Evolutionary conservation across 53 echinoderm and acorn worm species (phyloP), one percentile per base, ranked within the genome.

Genomic region (Patiria pectinifera): DNA sequence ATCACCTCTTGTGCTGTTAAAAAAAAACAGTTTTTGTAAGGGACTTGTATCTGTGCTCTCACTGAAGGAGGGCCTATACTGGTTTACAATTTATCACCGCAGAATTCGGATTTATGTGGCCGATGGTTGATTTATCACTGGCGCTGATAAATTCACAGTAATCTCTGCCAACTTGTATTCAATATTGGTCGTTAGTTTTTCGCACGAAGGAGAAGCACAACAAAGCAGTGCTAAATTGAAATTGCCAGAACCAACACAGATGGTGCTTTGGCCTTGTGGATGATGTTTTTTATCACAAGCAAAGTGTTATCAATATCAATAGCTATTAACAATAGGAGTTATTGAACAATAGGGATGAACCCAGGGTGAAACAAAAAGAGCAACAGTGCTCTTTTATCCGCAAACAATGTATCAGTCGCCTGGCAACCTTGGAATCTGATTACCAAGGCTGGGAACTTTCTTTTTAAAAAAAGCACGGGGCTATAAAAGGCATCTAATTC

Each of bases 251-350:
- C 76, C 74, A 74, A 22, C 74, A 74, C 74, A n/a, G 22, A 74
- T 74, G 74, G 8, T 74, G 4, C 74, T 74, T 74, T 74, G 24
- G n/a, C 74, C 74, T 74, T 74, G 74, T n/a, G 74, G 74, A 53
- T 5, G 53, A 53, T 53, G 5, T 23, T 10, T 19, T 70, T 16
- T 70, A 16, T 74, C 74, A 24, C 4, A 9, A 74, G 74, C 74
- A 24, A 21, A 10, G 15, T 74, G 10, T 23, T 18, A n/a, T 9
- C 8, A 10, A 74, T 23, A 15, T 74, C 74, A 74, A 74, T 74
- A 70, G 70, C 16, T 19, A 35, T 35, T 35, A 23, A n/a, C 10
- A 23, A 23, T 74, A 22, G 22, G 9, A 18, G 24, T 23, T 74
- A 23, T 22, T 74, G 24, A 70, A 70, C 70, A 70, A 70, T 16